phyloP scores from a whole-genome alignment of 2,797 vertebrate genomes.

The Champsocephalus gunnari region DNA sequence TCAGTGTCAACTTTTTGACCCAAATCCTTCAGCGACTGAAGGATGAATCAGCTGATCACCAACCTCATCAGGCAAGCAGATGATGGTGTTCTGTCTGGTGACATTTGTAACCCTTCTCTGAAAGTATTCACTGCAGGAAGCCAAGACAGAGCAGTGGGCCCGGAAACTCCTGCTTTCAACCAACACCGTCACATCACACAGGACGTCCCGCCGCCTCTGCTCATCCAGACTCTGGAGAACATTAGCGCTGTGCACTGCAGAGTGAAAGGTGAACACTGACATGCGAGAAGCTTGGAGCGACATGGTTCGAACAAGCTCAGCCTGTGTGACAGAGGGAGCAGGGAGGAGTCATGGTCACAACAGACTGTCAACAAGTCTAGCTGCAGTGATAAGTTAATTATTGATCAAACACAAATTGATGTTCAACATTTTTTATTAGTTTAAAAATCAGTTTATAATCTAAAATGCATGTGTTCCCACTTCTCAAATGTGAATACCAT shows the following conservation, averaged over 20 bases:
- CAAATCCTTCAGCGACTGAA: background rate
- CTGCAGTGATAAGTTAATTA: background rate
- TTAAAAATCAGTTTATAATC: too few relatives aligned
- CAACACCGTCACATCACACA: slow-evolving; percentile 93
- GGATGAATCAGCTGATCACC: slow-evolving; percentile 43
- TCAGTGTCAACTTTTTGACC: background rate
- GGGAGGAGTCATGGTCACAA: slow-evolving; percentile 11
- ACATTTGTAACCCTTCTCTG: slow-evolving; percentile 84
- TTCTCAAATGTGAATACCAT: too few relatives aligned
- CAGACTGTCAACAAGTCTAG: background rate
- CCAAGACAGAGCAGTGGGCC: slow-evolving; percentile 92
- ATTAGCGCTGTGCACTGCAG: slow-evolving; percentile 91
- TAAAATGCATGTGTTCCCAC: too few relatives aligned
- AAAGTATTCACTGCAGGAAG: slow-evolving; percentile 94
- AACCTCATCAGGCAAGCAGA: slow-evolving; percentile 94
- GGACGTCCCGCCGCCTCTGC: slow-evolving; percentile 90
- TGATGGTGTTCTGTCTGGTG: slow-evolving; percentile 82
- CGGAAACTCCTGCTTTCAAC: slow-evolving; percentile 90
- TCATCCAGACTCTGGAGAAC: slow-evolving; percentile 91
- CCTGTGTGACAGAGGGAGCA: slow-evolving; percentile 64
- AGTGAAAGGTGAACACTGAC: slow-evolving; percentile 94
- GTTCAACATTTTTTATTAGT: background rate
- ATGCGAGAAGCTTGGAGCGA: slow-evolving; percentile 87
- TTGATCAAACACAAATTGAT: background rate
- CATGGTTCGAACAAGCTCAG: slow-evolving; percentile 84